Percentiles rank a stretch among this genome's conserved stretches.
These are phyloP conservation scores for Bemisia tabaci DNA, from an alignment of 1,140 invertebrate genomes.

Conservation along the genomic window DNA sequence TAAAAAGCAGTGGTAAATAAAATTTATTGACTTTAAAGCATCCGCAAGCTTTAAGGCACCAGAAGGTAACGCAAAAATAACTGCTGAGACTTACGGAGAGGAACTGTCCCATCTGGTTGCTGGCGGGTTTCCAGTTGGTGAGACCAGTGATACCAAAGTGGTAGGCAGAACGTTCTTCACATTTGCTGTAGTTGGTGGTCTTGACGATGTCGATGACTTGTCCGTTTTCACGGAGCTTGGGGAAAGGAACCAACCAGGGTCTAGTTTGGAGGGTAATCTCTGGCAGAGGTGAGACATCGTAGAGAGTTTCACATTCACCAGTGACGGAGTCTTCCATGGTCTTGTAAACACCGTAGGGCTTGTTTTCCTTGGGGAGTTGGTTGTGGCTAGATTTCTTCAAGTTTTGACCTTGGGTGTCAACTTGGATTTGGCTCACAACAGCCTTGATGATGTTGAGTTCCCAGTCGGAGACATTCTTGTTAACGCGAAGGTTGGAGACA, in stretches of 20 bases:
- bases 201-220: constrained; percentile 46
- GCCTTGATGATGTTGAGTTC: constrained; percentile 52
- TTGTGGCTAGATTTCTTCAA: constrained; percentile 31
- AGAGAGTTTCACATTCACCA: constrained; percentile 49
- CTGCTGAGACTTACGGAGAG: constrained; percentile 31
- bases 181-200: no score
- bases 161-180: no score
- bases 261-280: constrained; percentile 35
- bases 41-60: no score
- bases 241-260: constrained; percentile 31
- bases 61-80: no score
- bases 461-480: constrained; percentile 36
- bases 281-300: constrained; percentile 39
- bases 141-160: constrained; percentile 41
- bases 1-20: no score
- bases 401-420: constrained; percentile 39
- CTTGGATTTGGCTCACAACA: constrained; percentile 46
- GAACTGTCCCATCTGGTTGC: constrained; percentile 39
- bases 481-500: constrained; percentile 36
- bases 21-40: no score
- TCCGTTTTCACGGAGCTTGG: constrained; percentile 45
- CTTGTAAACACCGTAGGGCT: constrained; percentile 38
- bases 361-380: constrained; percentile 33
- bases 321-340: constrained; percentile 52
- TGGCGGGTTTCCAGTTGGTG: constrained; percentile 37